A percentile compares a stretch with the other conserved stretches of the same genome.
Conservation (phyloP, 2,113 vertebrate genomes). For the Neodontobutis hainanensis region DNA sequence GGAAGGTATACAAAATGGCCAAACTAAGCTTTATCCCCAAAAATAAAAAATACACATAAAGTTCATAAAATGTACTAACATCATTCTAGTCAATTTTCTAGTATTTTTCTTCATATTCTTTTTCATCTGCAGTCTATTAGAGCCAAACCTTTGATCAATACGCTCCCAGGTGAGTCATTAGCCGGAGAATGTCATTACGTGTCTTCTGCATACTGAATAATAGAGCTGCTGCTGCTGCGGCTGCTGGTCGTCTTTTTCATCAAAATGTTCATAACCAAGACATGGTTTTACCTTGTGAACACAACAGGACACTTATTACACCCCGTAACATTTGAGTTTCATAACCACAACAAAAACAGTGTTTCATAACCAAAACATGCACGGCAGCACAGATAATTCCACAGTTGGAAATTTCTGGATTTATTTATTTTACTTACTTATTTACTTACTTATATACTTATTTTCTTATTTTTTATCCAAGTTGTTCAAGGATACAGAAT, state of each 20-base stretch:
- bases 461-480: not conserved
- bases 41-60: not conserved
- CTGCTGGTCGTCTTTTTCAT: slow-evolving; percentile 25
- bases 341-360: not conserved
- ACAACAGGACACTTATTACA: slow-evolving; percentile 6
- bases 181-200: slow-evolving; percentile 46
- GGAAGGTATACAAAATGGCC: not conserved
- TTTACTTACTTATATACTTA: no score
- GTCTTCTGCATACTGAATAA: slow-evolving; percentile 42
- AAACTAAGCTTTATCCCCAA: slow-evolving; percentile 10
- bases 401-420: slow-evolving; percentile 12
- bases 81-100: slow-evolving; percentile 32
- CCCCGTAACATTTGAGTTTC: slow-evolving; percentile 1
- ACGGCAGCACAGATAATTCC: not conserved
- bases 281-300: slow-evolving; percentile 8
- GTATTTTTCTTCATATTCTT: slow-evolving; percentile 30
- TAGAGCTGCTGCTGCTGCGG: slow-evolving; percentile 12
- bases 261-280: slow-evolving; percentile 27
- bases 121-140: slow-evolving; percentile 46
- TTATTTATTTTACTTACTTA: no score
- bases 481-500: not conserved
- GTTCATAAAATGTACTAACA: slow-evolving; percentile 15
- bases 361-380: not conserved
- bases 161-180: slow-evolving; percentile 49
- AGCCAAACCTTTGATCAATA: slow-evolving; percentile 44